Conservation (phyloP, 1,140 invertebrate species). For the Nasonia vitripennis region DNA sequence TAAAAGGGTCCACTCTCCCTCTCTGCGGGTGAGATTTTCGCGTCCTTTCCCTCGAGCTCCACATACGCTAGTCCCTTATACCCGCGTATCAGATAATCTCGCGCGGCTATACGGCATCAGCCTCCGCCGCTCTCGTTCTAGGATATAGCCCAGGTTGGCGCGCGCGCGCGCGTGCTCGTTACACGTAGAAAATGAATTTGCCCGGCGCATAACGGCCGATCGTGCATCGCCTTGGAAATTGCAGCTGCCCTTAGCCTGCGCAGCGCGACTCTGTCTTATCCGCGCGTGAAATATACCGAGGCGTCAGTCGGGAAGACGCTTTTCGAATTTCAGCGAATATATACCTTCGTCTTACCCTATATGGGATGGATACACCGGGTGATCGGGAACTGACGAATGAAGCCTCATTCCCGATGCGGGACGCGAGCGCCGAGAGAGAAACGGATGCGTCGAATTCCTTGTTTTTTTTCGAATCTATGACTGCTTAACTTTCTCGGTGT, state of each 20-base stretch:
- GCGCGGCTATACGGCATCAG: neutral
- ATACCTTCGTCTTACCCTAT: neutral
- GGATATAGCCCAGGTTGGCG: neutral
- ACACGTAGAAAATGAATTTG: conserved; percentile 26
- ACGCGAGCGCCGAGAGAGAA: neutral
- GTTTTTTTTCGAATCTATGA: neutral
- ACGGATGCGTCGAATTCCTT: neutral
- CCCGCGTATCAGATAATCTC: conserved; percentile 9
- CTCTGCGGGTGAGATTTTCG: neutral
- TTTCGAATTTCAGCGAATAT: conserved; percentile 17
- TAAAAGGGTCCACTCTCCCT: neutral
- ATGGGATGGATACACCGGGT: neutral
- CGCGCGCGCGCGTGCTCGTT: conserved; percentile 7
- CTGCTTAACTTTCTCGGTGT: neutral
- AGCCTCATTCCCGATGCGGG: neutral
- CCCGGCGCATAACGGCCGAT: conserved; percentile 23
- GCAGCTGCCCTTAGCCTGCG: neutral
- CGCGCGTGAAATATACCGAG: conserved; percentile 2
- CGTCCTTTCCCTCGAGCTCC: neutral
- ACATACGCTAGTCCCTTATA: neutral
- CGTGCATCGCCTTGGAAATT: conserved; percentile 19
- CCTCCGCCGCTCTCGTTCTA: neutral
- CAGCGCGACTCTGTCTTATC: neutral
- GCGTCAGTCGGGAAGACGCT: neutral
- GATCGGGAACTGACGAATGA: neutral